Evolutionary conservation across 2,113 vertebrate species (phyloP).

Genomic region (Pogonocichla stellata): DNA sequence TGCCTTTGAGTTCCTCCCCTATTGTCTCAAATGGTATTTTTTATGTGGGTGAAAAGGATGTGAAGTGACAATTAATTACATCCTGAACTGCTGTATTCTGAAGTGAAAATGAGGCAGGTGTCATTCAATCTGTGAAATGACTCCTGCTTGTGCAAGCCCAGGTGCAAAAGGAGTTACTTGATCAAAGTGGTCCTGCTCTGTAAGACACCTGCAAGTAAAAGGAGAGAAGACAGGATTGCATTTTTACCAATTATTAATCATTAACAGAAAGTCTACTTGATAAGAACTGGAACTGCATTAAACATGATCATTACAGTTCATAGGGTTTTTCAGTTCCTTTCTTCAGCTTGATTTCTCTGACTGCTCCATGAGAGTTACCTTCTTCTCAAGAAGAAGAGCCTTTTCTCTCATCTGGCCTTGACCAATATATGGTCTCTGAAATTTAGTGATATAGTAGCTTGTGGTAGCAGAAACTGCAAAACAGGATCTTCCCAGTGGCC

Average conservation of each 20-base stretch:
- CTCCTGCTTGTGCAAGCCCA: background rate
- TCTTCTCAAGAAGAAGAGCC: background rate
- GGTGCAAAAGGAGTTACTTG: background rate
- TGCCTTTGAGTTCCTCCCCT: background rate
- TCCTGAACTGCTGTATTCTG: background rate
- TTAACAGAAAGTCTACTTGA: background rate
- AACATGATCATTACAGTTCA: background rate
- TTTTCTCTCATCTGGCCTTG: constrained; percentile 26
- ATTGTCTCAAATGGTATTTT: background rate
- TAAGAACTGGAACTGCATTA: background rate
- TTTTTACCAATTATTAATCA: background rate
- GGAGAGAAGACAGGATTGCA: background rate
- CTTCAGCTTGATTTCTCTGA: background rate
- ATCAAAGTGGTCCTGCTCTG: background rate
- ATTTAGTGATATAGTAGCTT: constrained; percentile 21
- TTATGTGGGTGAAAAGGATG: background rate
- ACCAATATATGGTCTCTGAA: constrained; percentile 19
- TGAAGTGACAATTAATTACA: background rate
- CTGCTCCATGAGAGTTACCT: background rate
- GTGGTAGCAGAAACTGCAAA: constrained; percentile 26
- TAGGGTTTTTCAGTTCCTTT: background rate
- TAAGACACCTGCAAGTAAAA: background rate
- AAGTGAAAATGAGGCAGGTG: background rate
- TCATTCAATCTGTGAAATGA: background rate
- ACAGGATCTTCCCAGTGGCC: constrained; percentile 26